Evolutionary conservation across 2,113 vertebrate genomes (phyloP), one percentile per base, ranked within the genome.

Genomic region (Zosterops hypoxanthus): DNA sequence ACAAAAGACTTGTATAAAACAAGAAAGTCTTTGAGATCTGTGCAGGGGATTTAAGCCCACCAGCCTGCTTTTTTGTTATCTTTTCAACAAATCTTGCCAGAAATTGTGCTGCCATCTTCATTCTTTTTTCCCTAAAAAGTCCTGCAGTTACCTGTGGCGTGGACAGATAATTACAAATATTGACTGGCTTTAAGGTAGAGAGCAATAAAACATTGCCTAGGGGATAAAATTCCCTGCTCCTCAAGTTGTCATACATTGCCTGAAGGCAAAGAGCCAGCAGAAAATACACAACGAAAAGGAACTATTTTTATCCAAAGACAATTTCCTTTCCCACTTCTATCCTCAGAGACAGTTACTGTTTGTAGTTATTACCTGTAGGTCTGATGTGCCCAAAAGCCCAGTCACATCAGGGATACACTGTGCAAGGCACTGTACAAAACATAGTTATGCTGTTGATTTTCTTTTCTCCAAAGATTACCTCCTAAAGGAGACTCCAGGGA

Each of bases 261-360:
- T 69, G 61, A 91, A 96, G 92, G 95, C 71, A 92, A 94, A 82
- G 56, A 90, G 65, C 61, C 80, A 86, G 83, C 65, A 95, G 92
- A 96, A 97, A 96, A 93, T 89, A 91, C 84, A 95, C 93, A 88
- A 95, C 95, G 86, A 91, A 88, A 96, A 86, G 83, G 83, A 94
- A 72, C 88, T 97, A 95, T 97, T 96, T 96, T 95, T 95, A 96
- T 93, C 95, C 63, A 71, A 90, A 95, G 86, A 97, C 88, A 95
- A 92, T 97, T 96, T 96, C 64, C 91, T 97, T 97, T 95, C 61
- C 88, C 55, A 1, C 76, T 97, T 49, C 95, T 84, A 78, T 93
- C 85, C 72, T 56, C 86, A 80, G 91, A 96, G 91, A 86, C 78
- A 75, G 60, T 76, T 69, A 70, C 36, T 93, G 77, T 85, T 97